Evolutionary conservation across 2,888 invertebrate species (phyloP).

Genomic region (Chrysomela aeneicollis): DNA sequence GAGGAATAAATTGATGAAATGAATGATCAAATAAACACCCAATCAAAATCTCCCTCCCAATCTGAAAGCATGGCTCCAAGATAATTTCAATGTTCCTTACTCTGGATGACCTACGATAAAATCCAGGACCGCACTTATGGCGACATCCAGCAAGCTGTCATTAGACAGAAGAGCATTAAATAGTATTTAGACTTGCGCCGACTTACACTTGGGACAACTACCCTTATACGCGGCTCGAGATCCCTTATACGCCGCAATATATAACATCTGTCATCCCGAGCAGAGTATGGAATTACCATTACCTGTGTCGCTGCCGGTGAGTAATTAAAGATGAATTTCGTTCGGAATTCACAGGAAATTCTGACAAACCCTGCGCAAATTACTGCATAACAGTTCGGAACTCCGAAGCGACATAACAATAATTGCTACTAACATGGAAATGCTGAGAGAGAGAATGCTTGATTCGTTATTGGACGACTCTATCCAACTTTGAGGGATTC

Average conservation of each 20-base stretch:
- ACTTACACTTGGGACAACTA: not conserved
- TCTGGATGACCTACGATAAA: too few relatives aligned
- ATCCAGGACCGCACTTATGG: too few relatives aligned
- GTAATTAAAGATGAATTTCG: not conserved
- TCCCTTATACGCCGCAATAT: constrained; percentile 7
- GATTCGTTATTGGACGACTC: not conserved
- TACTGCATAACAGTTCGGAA: not conserved
- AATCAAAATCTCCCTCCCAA: too few relatives aligned
- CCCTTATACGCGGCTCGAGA: not conserved
- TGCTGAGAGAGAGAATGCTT: not conserved
- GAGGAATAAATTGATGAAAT: too few relatives aligned
- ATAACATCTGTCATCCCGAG: constrained; percentile 16
- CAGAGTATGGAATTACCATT: constrained; percentile 14
- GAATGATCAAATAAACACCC: too few relatives aligned
- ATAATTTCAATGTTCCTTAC: too few relatives aligned
- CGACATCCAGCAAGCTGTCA: too few relatives aligned
- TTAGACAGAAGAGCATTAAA: constrained; percentile 21
- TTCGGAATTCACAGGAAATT: not conserved
- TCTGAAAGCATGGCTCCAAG: too few relatives aligned
- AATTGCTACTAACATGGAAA: not conserved
- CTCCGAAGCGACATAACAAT: not conserved
- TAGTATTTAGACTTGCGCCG: constrained; percentile 23
- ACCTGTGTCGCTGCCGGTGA: constrained; percentile 7
- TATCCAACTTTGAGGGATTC: not conserved
- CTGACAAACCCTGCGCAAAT: constrained; percentile 1